Base-by-base conservation (phyloP, 2,888 invertebrate genomes). In the Chloroclysta siterata region DNA sequence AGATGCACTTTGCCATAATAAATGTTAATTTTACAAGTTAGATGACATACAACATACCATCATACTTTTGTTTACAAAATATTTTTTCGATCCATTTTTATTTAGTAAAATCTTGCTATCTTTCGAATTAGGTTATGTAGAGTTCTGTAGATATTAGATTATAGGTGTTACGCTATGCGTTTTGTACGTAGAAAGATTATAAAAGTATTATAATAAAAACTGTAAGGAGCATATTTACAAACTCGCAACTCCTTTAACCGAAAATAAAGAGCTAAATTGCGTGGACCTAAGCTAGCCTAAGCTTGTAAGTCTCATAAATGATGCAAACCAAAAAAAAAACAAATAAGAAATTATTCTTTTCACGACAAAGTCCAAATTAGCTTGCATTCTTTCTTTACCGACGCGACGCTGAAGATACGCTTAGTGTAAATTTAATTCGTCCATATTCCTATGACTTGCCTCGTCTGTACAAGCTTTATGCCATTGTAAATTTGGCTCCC, bases 401-500 rank as follows among this genome's bases (percentile, higher is more conserved):
- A 48, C n/a, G 3, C 22, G 22, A 22, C 5, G 17, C 39, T 48
- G 17, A 39, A 41, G 11, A 46, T 11, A 11, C 46, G 28, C 46
- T 53, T 36, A 28, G 41, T 48, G 48, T 14, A 46, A 17, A 39
- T 1, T 53, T 7, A 29, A 22, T 39, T 47, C 10, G 10, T 39
- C 33, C 33, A 7, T 46, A 8, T 17, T 15, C 42, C 33, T 14
- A 36, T 14, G 28, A 53, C 50, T 39, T 15, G 42, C 36, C 51
- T 53, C 53, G 53, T 68, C 36, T 60, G 47, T 57, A 54, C 14
- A 33, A 56, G 54, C 58, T 61, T 65, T 59, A 47, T 62, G 66
- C 75, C 72, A 53, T 71, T 78, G 75, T 74, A 72, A 72, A 71
- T 68, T 72, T 75, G 74, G 75, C 76, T 79, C 75, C 65, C 56